Conservation (phyloP, 1,140 invertebrate genomes). For the Bombus superbus region DNA sequence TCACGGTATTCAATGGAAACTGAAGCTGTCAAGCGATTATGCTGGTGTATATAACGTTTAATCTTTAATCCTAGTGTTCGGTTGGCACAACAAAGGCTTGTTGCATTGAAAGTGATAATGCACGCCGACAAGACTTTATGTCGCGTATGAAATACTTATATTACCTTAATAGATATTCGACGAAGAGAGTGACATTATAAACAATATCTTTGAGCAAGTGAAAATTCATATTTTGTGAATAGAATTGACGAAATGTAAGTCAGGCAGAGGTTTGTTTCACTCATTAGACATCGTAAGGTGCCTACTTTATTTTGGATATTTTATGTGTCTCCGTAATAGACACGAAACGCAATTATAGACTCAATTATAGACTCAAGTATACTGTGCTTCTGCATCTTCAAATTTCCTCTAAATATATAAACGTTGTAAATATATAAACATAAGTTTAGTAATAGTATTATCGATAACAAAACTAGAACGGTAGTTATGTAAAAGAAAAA, state of each 20-base stretch:
- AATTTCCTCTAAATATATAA: neutral
- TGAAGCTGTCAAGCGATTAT: neutral
- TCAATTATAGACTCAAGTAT: no score
- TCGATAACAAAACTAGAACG: neutral
- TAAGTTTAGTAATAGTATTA: neutral
- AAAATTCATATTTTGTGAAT: neutral
- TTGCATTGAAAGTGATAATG: neutral
- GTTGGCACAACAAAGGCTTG: neutral
- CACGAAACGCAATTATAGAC: no score
- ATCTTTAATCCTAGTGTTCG: neutral
- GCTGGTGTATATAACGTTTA: neutral
- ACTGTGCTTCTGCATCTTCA: neutral
- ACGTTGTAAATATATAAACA: no score
- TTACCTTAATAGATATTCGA: neutral
- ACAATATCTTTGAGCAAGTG: neutral
- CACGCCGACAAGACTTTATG: neutral
- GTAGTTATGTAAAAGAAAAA: neutral
- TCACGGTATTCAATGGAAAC: neutral
- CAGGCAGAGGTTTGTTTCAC: no score
- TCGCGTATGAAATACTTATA: neutral
- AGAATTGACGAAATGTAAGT: neutral
- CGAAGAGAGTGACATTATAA: neutral
- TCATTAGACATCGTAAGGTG: no score
- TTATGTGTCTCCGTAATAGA: no score
- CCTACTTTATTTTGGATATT: no score